phyloP scores from a whole-genome alignment of 2,797 vertebrate species.

The Enteromius viviparus region DNA sequence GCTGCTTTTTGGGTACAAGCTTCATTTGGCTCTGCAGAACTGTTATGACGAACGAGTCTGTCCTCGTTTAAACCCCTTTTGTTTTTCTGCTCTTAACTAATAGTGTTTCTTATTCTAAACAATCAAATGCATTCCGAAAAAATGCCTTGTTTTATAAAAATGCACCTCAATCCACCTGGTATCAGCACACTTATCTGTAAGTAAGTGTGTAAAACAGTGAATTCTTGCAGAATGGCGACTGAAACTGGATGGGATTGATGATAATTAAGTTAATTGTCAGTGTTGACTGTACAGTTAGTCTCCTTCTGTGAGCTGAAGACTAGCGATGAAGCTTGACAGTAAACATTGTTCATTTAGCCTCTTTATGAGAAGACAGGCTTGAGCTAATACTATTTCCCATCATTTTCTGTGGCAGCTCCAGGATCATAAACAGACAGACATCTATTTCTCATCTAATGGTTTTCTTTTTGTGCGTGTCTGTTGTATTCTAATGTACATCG shows the following conservation, averaged over 20 bases:
- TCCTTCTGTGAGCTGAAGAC: background rate
- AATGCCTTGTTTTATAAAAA: background rate
- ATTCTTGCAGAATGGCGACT: background rate
- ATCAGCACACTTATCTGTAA: background rate
- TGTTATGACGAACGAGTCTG: background rate
- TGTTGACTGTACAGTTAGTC: background rate
- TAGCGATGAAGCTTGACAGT: background rate
- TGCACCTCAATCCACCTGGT: background rate
- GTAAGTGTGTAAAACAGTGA: background rate
- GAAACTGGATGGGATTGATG: background rate
- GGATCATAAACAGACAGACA: background rate
- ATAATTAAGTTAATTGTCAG: background rate
- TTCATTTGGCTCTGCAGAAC: background rate
- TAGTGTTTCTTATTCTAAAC: background rate
- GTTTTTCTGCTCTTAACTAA: background rate
- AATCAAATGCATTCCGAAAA: background rate
- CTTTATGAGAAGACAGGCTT: background rate
- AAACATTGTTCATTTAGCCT: background rate
- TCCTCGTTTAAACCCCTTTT: background rate
- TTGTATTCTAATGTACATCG: background rate
- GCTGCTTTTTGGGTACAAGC: background rate
- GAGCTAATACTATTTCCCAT: background rate
- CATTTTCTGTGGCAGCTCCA: background rate
- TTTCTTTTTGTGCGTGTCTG: too few species aligned
- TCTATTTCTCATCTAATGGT: background rate